Conservation (phyloP, 2,888 invertebrate species). For the Shargacucullia verbasci region DNA sequence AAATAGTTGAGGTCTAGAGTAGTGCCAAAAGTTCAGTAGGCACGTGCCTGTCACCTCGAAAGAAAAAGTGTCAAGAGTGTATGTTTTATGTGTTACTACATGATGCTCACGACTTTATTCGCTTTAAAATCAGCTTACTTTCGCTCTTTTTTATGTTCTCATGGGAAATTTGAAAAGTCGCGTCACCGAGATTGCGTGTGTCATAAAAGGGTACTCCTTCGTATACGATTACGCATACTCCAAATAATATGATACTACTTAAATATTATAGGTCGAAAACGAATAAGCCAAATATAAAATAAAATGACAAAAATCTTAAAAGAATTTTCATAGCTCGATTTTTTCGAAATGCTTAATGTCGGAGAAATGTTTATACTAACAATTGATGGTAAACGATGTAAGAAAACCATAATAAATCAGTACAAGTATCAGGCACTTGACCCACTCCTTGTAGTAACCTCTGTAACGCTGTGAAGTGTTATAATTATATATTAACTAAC, state of each 20-base stretch:
- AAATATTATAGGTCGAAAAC: too few relatives aligned
- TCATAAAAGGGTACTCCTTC: constrained; percentile 28
- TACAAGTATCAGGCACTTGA: constrained; percentile 34
- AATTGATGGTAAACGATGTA: neutral
- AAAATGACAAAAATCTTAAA: too few relatives aligned
- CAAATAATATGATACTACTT: too few relatives aligned
- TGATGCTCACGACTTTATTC: constrained; percentile 7
- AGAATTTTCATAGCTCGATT: too few relatives aligned
- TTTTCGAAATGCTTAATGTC: too few relatives aligned
- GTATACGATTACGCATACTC: neutral
- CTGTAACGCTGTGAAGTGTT: constrained; percentile 26
- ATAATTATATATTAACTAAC: constrained; percentile 72
- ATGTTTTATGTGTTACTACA: constrained; percentile 29
- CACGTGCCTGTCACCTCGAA: constrained; percentile 36
- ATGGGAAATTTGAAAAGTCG: constrained; percentile 40
- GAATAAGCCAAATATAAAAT: too few relatives aligned
- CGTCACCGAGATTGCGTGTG: constrained; percentile 18
- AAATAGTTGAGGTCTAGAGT: neutral
- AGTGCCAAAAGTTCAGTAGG: constrained; percentile 35
- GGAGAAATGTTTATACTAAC: neutral
- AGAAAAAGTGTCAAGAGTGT: constrained; percentile 45
- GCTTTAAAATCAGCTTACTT: constrained; percentile 35
- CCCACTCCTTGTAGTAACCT: constrained; percentile 26
- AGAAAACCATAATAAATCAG: constrained; percentile 23
- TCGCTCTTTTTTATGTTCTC: constrained; percentile 26